A percentile compares a stretch with the other conserved stretches of the same genome.
Conservation (phyloP, 2,113 vertebrate genomes). For the Pavo muticus region DNA sequence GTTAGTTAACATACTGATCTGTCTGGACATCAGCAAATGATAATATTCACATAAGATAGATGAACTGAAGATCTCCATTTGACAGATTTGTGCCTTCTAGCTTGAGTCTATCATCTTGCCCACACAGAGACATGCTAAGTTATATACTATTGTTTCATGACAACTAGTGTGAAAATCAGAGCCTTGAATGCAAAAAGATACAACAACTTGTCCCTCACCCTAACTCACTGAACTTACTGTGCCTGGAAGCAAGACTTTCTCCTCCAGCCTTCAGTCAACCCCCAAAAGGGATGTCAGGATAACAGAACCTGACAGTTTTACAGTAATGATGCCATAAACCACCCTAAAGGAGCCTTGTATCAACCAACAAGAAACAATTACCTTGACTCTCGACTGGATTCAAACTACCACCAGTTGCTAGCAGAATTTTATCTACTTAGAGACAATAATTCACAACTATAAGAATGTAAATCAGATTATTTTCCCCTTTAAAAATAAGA, state of each 20-base stretch:
- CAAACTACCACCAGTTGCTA: neutral
- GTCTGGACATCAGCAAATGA: neutral
- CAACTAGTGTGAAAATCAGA: conserved; percentile 63
- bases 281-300: conserved; percentile 54
- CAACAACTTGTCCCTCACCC: conserved; percentile 48
- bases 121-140: conserved; percentile 13
- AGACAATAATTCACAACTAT: neutral
- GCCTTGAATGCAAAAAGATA: conserved; percentile 32
- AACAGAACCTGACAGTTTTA: conserved; percentile 66
- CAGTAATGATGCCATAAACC: conserved; percentile 60
- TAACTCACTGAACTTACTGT: neutral
- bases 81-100: conserved; percentile 57
- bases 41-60: neutral
- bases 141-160: conserved; percentile 43
- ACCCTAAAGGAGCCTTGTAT: conserved; percentile 53
- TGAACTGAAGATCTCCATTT: neutral
- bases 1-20: neutral
- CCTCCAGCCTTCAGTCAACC: conserved; percentile 19
- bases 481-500: neutral
- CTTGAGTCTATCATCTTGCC: conserved; percentile 35
- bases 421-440: conserved; percentile 24
- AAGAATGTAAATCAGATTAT: neutral
- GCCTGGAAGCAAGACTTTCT: conserved; percentile 52
- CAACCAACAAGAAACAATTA: conserved; percentile 62
- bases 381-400: conserved; percentile 27